Evolutionary conservation across 2,113 vertebrate species (phyloP), one percentile per base, ranked within the genome.

Genomic region (Sminthopsis crassicaudata): DNA sequence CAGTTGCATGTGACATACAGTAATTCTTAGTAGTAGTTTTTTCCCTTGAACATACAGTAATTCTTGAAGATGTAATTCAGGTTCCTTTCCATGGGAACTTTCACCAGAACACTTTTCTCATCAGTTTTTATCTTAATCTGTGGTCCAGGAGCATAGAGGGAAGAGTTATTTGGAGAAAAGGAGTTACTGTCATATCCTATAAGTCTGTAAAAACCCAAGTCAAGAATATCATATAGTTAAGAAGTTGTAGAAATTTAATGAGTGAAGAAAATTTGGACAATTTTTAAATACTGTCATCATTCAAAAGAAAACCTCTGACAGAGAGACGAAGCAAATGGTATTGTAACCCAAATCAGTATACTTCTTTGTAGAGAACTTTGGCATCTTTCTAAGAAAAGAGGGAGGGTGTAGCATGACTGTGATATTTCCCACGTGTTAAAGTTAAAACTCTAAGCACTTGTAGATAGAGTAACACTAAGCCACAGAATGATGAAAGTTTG

Each of bases 401-500:
- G 3, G 46, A 92, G 50, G 60, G 36, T 93, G 67, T 42, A 52
- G 52, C 26, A 67, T 91, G 50, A 23, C 53, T 89, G 91, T 60
- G 54, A 60, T 95, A 93, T 88, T 93, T 94, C 89, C 96, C 92
- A 91, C 46, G 94, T 90, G 91, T 94, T 92, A 91, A 93, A 90
- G 89, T 52, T 9, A n/a, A 89, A 55, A 53, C 30, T 53, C 26
- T 76, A 53, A n/a, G 16, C 90, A 8, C 52, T 53, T 84, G 46
- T 92, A 93, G 46, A 3, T 89, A 11, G 36, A 90, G 48, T 14
- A 89, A 67, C 89, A 22, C 92, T 48, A 95, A 94, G 60, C 36
- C 90, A 84, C 19, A 67, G 94, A 22, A 60, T 46, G n/a, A 6
- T 48, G 50, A 92, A 89, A 46, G n/a, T 27, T 27, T 19, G 26